A percentile compares a stretch with the other conserved stretches of the same genome.
phyloP scores from a whole-genome alignment of 2,888 invertebrate genomes.

The Diarsia rubi region DNA sequence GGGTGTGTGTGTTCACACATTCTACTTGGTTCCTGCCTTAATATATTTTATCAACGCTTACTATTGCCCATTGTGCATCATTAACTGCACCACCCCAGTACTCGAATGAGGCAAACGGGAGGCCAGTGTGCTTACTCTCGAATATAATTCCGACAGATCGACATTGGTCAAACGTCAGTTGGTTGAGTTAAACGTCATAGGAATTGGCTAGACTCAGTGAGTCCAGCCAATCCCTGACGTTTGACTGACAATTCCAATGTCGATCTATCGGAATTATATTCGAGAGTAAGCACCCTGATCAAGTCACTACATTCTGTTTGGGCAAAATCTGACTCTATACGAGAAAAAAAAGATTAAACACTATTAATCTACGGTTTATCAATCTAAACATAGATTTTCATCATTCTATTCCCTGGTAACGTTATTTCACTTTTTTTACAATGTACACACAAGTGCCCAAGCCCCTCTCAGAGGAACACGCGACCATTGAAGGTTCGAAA shows the following conservation, averaged over 20 bases:
- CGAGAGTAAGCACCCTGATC: no score
- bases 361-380: neutral
- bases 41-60: neutral
- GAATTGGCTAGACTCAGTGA: no score
- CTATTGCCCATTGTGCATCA: neutral
- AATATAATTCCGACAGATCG: no score
- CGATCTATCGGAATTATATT: no score
- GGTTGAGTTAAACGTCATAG: no score
- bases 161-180: no score
- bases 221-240: no score
- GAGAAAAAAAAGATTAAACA: neutral
- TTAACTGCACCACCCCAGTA: neutral
- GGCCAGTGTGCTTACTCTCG: no score
- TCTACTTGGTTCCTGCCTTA: no score
- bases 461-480: conserved; percentile 21
- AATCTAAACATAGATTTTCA: neutral
- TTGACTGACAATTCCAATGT: no score
- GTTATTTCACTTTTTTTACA: conserved; percentile 12
- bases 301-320: neutral
- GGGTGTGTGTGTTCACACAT: no score
- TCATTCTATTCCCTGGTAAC: conserved; percentile 1
- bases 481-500: conserved; percentile 27
- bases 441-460: conserved; percentile 16
- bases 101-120: neutral
- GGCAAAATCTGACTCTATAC: neutral